Base-by-base conservation (phyloP, 2,113 vertebrate species). In the Shinisaurus crocodilurus region DNA sequence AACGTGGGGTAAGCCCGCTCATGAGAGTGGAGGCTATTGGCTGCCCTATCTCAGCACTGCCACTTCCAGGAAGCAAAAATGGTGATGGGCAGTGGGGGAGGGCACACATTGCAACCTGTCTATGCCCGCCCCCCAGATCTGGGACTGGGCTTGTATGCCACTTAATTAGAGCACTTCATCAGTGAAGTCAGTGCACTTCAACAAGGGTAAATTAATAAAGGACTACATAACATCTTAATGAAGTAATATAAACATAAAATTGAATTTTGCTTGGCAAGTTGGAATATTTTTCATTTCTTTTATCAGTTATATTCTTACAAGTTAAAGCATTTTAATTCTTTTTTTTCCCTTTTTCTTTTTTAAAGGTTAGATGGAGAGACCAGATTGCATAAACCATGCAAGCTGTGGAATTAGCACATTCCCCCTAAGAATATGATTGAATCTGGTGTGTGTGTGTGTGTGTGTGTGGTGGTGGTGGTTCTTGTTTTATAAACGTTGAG, bases 401-500 rank as follows among this genome's bases (percentile, higher is more conserved):
- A 86, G 87, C 72, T 79, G 15, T 57, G 86, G 70, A 92, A 82
- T 40, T 90, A 91, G 50, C 60, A 92, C 89, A 93, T 84, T 79
- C 92, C 80, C 95, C 86, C 13, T 93, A 79, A 95, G 95, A 91
- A 88, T 85, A 89, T 70, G 80, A 32, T 89, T 91, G 88, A 92
- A 48, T 95, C 60, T 72, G 60, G 18, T 63, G 60, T 20, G 20
- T 23, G 48, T 50, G 48, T 4, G 48, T 50, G 48, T 50, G 48
- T 50, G 48, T 60, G 1, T 13, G 13, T 60, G 57, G 57, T 50
- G 48, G 48, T 50, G 50, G 96, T 97, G 98, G 94, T 97, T 98
- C 98, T 98, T 96, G 96, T 94, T 96, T 96, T 97, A 96, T 97
- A 94, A 96, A 96, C 96, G 96, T 94, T 96, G 96, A 97, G 92